Conservation (phyloP, 2,797 vertebrate genomes). For the Picus viridis region DNA sequence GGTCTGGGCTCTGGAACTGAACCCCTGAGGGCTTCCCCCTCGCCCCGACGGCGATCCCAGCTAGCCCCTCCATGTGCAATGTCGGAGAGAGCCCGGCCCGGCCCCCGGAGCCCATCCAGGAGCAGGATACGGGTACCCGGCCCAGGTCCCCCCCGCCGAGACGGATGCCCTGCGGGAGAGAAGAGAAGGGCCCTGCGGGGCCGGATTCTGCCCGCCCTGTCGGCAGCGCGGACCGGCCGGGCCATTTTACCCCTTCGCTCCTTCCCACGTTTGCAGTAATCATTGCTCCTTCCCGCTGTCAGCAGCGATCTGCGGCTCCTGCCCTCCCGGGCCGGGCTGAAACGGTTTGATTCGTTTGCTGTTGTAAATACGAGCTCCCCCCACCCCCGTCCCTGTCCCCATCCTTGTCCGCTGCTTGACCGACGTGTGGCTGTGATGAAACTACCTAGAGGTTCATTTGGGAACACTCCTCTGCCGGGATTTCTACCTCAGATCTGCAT, state of each 20-base stretch:
- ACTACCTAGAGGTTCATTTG: conserved; percentile 82
- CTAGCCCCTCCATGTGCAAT: conserved; percentile 60
- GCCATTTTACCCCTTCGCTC: neutral
- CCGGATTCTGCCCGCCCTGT: neutral
- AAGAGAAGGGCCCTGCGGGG: neutral
- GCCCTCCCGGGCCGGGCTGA: conserved; percentile 18
- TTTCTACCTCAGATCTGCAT: conserved; percentile 82
- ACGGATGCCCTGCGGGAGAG: neutral
- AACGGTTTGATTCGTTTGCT: neutral
- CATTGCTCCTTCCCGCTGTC: conserved; percentile 10
- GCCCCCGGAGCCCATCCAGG: neutral
- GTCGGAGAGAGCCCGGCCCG: conserved; percentile 9
- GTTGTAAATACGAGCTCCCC: conserved; percentile 62
- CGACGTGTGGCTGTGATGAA: conserved; percentile 76
- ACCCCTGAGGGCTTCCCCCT: conserved; percentile 82
- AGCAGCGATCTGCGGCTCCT: conserved; percentile 2
- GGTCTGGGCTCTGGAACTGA: conserved; percentile 96
- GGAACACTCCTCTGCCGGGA: conserved; percentile 70
- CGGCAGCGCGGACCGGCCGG: neutral
- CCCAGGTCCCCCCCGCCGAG: neutral
- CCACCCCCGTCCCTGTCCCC: neutral
- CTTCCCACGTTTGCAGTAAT: conserved; percentile 27
- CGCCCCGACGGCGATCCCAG: conserved; percentile 22
- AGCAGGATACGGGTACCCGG: neutral
- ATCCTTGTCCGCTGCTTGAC: conserved; percentile 25